Percentiles rank a stretch among this genome's conserved stretches.
Evolutionary conservation across 2,888 invertebrate genomes (phyloP).

Genomic region (Caenorhabditis auriculariae): DNA sequence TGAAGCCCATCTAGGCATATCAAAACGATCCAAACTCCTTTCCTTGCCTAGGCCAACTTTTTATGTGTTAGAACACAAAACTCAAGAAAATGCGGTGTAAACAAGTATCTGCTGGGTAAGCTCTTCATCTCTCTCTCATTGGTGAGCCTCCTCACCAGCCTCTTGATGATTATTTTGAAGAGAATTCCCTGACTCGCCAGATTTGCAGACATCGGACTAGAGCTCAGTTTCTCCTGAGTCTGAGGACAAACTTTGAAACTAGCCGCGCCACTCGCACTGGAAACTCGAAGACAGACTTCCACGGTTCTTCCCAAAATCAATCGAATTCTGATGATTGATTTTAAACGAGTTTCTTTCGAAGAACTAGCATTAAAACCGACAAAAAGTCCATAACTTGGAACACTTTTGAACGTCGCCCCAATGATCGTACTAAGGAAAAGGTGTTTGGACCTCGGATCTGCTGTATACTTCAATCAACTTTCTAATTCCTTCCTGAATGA

Average conservation of each 20-base stretch:
- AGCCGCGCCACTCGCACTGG: no score
- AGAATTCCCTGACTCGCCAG: constrained; percentile 9
- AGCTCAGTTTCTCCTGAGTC: constrained; percentile 16
- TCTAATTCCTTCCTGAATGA: constrained; percentile 29
- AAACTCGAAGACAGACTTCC: no score
- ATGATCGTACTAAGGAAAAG: constrained; percentile 34
- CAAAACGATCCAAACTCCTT: no score
- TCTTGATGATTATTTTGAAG: no score
- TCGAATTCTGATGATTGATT: neutral
- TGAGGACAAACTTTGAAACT: constrained; percentile 1
- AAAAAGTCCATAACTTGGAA: constrained; percentile 2
- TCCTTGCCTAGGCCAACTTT: no score
- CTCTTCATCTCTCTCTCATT: no score
- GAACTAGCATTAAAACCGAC: neutral
- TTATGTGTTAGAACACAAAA: no score
- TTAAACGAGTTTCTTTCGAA: neutral
- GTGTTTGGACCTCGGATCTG: constrained; percentile 21
- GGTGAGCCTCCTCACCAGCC: no score
- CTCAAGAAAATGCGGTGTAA: no score
- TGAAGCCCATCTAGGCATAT: no score
- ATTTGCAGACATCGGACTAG: constrained; percentile 25
- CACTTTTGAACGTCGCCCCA: constrained; percentile 19
- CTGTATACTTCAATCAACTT: constrained; percentile 29
- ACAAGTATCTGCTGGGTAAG: no score
- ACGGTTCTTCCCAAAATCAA: neutral